phyloP scores from a whole-genome alignment of 2,797 vertebrate genomes.

The Tachyglossus aculeatus region DNA sequence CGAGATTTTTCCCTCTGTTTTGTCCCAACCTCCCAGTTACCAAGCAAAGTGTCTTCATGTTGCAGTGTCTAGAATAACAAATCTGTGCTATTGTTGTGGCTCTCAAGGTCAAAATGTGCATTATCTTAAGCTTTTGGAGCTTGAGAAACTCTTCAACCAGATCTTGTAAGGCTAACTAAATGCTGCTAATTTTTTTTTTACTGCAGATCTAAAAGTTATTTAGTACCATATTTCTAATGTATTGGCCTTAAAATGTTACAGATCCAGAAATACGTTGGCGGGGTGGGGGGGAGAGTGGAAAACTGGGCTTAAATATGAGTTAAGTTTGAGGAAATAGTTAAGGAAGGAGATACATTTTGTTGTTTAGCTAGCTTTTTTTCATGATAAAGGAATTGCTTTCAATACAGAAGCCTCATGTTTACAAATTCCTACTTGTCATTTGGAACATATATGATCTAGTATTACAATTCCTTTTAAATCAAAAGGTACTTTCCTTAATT shows the following conservation, averaged over 20 bases:
- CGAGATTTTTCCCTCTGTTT: background rate
- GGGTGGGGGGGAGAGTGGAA: background rate
- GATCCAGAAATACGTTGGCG: background rate
- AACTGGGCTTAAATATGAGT: background rate
- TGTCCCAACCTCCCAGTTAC: slow-evolving; percentile 2
- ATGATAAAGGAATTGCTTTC: background rate
- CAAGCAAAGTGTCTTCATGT: background rate
- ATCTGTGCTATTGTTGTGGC: background rate
- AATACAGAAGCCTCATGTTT: background rate
- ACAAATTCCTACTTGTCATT: background rate
- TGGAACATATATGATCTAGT: background rate
- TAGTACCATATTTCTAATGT: slow-evolving; percentile 11
- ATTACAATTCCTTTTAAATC: background rate
- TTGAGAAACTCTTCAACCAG: background rate
- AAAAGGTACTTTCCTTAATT: background rate
- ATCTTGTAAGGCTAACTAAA: slow-evolving; percentile 17
- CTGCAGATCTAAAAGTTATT: slow-evolving; percentile 2
- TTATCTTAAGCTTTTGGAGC: background rate
- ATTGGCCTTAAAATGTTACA: slow-evolving; percentile 37
- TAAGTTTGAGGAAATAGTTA: background rate
- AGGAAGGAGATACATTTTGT: slow-evolving; percentile 37
- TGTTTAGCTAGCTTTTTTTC: background rate
- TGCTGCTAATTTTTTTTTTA: slow-evolving; percentile 35
- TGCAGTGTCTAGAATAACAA: background rate
- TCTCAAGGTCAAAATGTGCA: slow-evolving; percentile 3